phyloP scores from a whole-genome alignment of 2,888 invertebrate genomes.

The Leptopilina myrica region DNA sequence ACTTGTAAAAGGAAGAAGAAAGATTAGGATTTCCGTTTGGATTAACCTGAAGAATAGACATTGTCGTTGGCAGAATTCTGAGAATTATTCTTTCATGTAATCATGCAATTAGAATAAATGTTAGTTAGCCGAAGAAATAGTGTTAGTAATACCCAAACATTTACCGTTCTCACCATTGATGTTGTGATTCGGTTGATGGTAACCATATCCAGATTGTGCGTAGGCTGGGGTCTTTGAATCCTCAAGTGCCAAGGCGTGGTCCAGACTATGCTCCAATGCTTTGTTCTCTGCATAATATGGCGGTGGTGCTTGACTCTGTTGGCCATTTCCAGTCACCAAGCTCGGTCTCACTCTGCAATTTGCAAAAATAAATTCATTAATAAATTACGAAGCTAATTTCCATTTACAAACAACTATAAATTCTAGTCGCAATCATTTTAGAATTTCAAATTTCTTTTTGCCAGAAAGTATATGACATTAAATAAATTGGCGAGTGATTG shows the following conservation, averaged over 20 bases:
- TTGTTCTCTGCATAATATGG: conserved; percentile 97
- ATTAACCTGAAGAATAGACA: too few relatives aligned
- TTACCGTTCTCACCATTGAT: conserved; percentile 84
- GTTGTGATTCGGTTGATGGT: conserved; percentile 86
- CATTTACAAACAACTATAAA: not conserved
- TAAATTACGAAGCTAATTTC: conserved; percentile 7
- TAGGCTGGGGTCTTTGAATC: conserved; percentile 92
- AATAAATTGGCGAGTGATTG: conserved; percentile 28
- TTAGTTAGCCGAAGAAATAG: conserved; percentile 17
- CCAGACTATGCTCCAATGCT: conserved; percentile 92
- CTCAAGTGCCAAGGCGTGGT: conserved; percentile 88
- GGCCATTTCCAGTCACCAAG: conserved; percentile 83
- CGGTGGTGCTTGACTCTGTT: conserved; percentile 91
- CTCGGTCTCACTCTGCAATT: conserved; percentile 83
- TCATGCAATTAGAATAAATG: conserved; percentile 28
- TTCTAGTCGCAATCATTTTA: too few relatives aligned
- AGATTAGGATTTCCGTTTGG: too few relatives aligned
- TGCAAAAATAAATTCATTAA: conserved; percentile 13
- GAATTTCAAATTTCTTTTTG: too few relatives aligned
- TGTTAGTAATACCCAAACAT: conserved; percentile 44
- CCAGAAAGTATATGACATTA: not conserved
- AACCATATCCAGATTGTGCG: conserved; percentile 91
- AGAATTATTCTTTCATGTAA: conserved; percentile 15
- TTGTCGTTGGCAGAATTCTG: not conserved
- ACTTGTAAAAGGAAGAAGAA: too few relatives aligned